Conservation (phyloP, 1,140 invertebrate genomes). For the Platyscapa corneri region DNA sequence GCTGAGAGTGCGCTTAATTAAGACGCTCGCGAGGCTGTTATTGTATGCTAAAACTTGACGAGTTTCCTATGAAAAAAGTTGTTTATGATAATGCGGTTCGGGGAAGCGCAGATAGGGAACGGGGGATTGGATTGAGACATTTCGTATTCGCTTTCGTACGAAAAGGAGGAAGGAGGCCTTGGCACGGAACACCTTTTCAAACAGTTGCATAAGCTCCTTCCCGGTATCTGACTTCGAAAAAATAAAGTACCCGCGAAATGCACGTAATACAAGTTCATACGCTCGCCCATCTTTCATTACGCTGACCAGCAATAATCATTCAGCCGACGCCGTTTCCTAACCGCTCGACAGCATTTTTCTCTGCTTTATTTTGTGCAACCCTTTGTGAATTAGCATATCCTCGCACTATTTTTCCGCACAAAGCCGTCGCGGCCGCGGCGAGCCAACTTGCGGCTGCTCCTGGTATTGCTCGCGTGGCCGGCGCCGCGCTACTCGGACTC, state of each 20-base stretch:
- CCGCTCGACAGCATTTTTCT: slow-evolving; percentile 50
- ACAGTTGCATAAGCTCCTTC: slow-evolving; percentile 50
- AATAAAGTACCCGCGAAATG: slow-evolving; percentile 46
- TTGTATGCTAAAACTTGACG: slow-evolving; percentile 20
- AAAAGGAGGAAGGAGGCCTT: slow-evolving; percentile 35
- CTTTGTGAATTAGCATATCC: slow-evolving; percentile 36
- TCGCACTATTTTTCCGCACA: not conserved
- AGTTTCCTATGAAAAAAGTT: slow-evolving; percentile 22
- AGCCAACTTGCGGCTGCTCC: not conserved
- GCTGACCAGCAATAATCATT: slow-evolving; percentile 57
- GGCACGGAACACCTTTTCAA: slow-evolving; percentile 48
- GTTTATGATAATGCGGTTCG: slow-evolving; percentile 37
- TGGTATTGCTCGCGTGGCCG: not conserved
- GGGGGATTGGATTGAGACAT: slow-evolving; percentile 39
- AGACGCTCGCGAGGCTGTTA: slow-evolving; percentile 4
- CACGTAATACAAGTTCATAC: slow-evolving; percentile 44
- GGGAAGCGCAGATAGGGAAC: slow-evolving; percentile 22
- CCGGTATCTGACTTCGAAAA: slow-evolving; percentile 52
- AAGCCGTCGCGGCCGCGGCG: not conserved
- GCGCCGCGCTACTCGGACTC: too few species aligned
- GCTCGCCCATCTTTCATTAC: slow-evolving; percentile 55
- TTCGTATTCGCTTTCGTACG: slow-evolving; percentile 36
- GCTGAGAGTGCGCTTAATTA: slow-evolving; percentile 20
- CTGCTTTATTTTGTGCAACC: not conserved
- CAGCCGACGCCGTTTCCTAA: slow-evolving; percentile 50